Evolutionary conservation across 2,888 invertebrate genomes (phyloP).

Genomic region (Mimachlamys varia): DNA sequence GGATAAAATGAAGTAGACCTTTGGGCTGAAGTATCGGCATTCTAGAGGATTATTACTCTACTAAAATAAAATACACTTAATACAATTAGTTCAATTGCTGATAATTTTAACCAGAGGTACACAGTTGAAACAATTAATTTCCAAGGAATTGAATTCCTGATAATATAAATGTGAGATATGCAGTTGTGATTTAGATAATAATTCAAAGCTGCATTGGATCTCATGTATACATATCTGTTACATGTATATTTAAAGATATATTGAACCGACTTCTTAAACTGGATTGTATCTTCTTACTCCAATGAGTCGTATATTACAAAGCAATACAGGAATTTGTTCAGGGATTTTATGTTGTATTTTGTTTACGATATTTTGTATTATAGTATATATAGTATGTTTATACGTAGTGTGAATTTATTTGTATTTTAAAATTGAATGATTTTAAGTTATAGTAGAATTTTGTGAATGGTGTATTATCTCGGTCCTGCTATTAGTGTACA

Average conservation of each 20-base stretch:
- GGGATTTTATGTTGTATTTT: slow-evolving; percentile 11
- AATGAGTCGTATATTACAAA: background rate
- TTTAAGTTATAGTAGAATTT: background rate
- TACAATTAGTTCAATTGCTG: too few species aligned
- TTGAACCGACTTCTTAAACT: background rate
- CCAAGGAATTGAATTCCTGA: too few species aligned
- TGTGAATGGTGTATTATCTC: background rate
- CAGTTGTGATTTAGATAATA: too few species aligned
- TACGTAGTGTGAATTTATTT: background rate
- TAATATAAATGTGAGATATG: too few species aligned
- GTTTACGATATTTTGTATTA: background rate
- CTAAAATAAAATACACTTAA: too few species aligned
- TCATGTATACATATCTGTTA: background rate
- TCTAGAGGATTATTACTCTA: too few species aligned
- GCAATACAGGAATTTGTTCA: slow-evolving; percentile 29
- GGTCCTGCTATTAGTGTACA: too few species aligned
- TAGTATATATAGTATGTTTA: background rate
- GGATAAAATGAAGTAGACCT: too few species aligned
- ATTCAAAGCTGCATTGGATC: background rate
- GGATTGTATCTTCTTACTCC: background rate
- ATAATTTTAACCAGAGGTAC: too few species aligned
- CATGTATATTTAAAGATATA: background rate
- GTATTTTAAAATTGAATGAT: background rate
- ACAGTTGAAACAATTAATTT: too few species aligned
- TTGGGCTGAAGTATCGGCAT: too few species aligned